Percentiles rank a stretch among this genome's conserved stretches.
Evolutionary conservation across 2,113 vertebrate species (phyloP).

Genomic region (Otocyon megalotis): DNA sequence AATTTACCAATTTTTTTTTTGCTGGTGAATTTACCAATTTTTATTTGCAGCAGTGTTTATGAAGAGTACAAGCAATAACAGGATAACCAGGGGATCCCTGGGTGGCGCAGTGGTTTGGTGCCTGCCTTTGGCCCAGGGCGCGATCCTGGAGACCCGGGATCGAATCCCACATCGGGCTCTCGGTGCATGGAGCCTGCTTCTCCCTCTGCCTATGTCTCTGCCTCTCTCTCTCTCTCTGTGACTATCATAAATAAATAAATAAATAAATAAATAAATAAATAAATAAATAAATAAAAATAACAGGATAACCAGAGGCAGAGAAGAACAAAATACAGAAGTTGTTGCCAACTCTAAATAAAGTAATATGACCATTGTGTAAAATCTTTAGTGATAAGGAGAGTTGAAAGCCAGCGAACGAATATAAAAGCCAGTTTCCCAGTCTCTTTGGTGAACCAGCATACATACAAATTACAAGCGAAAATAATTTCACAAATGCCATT

Average conservation of each 20-base stretch:
- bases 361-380: not conserved
- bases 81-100: no score
- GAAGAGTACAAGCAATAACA: not conserved
- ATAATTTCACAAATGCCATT: conserved; percentile 18
- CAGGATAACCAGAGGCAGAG: not conserved
- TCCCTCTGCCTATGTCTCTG: no score
- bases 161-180: no score
- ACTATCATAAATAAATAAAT: no score
- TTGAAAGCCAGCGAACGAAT: not conserved
- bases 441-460: not conserved
- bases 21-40: not conserved
- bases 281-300: no score
- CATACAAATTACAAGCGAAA: conserved; percentile 37
- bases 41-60: conserved; percentile 19
- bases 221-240: no score
- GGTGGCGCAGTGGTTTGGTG: no score
- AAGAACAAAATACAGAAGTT: conserved; percentile 11
- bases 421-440: not conserved
- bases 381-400: not conserved
- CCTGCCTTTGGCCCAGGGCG: no score
- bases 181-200: no score
- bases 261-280: no score
- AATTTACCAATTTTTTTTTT: not conserved
- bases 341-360: not conserved
- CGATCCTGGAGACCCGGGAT: no score